Base-by-base conservation (phyloP, 2,113 vertebrate species). In the Carassius carassius region DNA sequence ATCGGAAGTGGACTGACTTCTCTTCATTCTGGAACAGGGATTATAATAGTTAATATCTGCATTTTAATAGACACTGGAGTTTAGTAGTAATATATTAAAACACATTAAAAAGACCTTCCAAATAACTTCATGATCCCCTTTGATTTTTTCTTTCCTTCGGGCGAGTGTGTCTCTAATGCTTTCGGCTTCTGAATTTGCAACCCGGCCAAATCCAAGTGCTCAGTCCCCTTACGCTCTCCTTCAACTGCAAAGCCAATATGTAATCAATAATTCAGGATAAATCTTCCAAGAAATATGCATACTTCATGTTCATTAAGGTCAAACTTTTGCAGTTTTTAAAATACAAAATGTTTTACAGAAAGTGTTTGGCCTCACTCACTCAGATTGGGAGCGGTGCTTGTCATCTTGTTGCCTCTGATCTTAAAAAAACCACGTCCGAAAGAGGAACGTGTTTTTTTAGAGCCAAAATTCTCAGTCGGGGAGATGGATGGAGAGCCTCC, bases 371-470 rank as follows among this genome's bases (percentile, higher is more conserved):
- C 13, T 35, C 35, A 17, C 88, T 90, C 92, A 98, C 98, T 96
- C 78, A 99, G 93, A 87, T 97, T 96, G 0, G 97, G 96, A 0
- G 95, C 86, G 54, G 97, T 98, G 1, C 94, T 92, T 0, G 96
- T 93, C 87, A 96, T 96, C 90, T 98, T 99, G 87, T 92, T 96
- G 65, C 93, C 96, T 78, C 97, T 97, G 72, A 97, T 93, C 92
- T 97, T 99, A 90, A 99, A 98, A 88, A 99, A 98, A 23, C 97
- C 97, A 3, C 98, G 94, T 65, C 98, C 97, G 69, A 99, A 99
- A 0, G 97, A 99, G 7, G 97, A 93, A 12, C 98, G 95, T 19
- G 91, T 92, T 92, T 96, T 98, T 72, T 95, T 97, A 21, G 93
- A 92, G 17, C 97, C 97, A 82, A 98, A 99, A 29, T 90, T 92